Percentiles rank a stretch among this genome's conserved stretches.
Conservation (phyloP, 2,797 vertebrate species). For the Pantherophis alleghaniensis region DNA sequence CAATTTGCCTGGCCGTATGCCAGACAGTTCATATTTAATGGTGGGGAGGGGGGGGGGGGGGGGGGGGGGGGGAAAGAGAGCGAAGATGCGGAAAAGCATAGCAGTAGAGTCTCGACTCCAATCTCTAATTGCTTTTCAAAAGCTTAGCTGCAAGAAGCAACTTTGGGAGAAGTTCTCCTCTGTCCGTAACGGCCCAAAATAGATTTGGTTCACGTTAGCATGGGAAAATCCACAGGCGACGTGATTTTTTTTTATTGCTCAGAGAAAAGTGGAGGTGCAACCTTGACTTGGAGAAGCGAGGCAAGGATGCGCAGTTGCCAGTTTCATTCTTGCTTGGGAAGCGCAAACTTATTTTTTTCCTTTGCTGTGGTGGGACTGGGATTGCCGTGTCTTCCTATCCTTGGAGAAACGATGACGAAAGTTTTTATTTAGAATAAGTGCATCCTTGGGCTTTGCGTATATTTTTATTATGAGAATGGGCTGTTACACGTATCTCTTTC, state of each 20-base stretch:
- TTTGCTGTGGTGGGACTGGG: neutral
- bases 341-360: neutral
- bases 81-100: neutral
- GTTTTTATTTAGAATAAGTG: neutral
- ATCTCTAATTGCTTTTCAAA: neutral
- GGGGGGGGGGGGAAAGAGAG: neutral
- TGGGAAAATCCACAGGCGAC: fast-evolving
- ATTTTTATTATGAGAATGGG: neutral
- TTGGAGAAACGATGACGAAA: too few species aligned
- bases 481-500: neutral
- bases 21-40: conserved; percentile 33
- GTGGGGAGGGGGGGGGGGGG: too few species aligned
- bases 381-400: neutral
- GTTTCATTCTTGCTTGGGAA: neutral
- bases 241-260: neutral
- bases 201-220: neutral
- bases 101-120: conserved; percentile 2
- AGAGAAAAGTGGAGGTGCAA: neutral
- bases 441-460: neutral
- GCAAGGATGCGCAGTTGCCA: neutral
- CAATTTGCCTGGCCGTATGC: neutral
- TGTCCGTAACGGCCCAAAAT: neutral
- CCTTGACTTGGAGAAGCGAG: neutral
- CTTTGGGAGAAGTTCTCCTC: neutral
- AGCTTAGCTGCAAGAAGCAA: neutral